Evolutionary conservation across 2,888 invertebrate species (phyloP).

Genomic region (Dicyrtomina minuta): DNA sequence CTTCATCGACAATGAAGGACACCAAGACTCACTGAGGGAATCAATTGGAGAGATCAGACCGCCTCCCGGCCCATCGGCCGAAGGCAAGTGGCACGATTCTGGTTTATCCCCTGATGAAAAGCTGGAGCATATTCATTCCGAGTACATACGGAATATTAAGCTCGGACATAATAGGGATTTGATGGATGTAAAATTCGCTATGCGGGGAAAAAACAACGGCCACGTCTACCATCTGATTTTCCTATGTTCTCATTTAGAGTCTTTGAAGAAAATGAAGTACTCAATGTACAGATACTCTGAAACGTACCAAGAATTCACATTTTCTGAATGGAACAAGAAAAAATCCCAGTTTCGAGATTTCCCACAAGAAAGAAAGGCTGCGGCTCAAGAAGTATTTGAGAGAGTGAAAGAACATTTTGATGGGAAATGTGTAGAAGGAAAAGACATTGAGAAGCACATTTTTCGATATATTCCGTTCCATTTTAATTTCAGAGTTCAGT

Average conservation of each 20-base stretch:
- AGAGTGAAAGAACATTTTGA: constrained; percentile 4
- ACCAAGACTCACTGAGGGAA: background rate
- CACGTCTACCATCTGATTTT: constrained; percentile 1
- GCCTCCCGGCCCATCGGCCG: no score
- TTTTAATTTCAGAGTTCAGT: background rate
- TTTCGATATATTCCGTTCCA: background rate
- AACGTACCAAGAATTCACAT: background rate
- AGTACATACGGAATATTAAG: no score
- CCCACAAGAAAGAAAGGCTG: background rate
- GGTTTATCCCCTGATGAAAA: no score
- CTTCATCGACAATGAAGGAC: background rate
- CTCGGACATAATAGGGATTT: no score
- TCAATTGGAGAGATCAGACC: background rate
- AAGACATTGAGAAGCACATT: background rate
- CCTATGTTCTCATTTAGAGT: background rate
- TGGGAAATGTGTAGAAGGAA: background rate
- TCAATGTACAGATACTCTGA: background rate
- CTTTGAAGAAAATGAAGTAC: background rate
- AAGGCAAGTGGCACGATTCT: no score
- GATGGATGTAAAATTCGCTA: background rate
- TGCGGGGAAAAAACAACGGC: background rate
- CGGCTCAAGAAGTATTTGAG: background rate
- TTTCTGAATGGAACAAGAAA: background rate
- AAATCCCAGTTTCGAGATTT: background rate
- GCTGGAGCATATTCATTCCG: no score